A percentile compares a stretch with the other conserved stretches of the same genome.
These are phyloP conservation scores for Sinotaia quadrata DNA, from an alignment of 2,888 invertebrate species.

Conservation along the genomic window DNA sequence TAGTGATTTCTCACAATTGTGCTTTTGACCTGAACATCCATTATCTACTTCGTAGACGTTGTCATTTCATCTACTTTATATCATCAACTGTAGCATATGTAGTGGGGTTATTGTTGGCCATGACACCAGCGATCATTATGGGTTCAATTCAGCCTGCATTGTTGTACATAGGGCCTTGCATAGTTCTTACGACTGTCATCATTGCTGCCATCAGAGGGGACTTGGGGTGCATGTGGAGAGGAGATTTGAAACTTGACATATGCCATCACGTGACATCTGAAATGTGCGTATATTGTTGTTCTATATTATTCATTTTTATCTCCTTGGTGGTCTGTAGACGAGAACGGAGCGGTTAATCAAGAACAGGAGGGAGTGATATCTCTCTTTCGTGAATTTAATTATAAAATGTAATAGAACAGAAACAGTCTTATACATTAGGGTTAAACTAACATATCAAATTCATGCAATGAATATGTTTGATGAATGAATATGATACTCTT, in stretches of 20 bases:
- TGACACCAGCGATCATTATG: conserved; percentile 74
- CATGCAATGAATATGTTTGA: too few relatives aligned
- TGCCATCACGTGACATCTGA: too few relatives aligned
- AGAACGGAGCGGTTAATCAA: too few relatives aligned
- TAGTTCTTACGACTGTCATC: conserved; percentile 70
- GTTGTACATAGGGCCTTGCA: conserved; percentile 75
- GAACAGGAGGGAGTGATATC: too few relatives aligned
- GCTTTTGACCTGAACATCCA: conserved; percentile 71
- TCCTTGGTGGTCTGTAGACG: too few relatives aligned
- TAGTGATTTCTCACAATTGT: conserved; percentile 75
- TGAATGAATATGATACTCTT: too few relatives aligned
- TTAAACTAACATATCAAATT: too few relatives aligned
- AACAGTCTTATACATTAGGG: too few relatives aligned
- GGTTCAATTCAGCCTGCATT: conserved; percentile 76
- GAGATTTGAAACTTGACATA: conserved; percentile 33
- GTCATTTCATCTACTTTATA: conserved; percentile 67
- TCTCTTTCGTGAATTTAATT: too few relatives aligned
- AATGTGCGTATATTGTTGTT: too few relatives aligned
- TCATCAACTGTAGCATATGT: conserved; percentile 74
- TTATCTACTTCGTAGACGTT: neutral
- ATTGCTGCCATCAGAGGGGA: conserved; percentile 70
- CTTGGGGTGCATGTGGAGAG: conserved; percentile 54
- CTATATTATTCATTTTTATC: too few relatives aligned
- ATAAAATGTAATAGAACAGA: too few relatives aligned
- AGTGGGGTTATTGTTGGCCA: conserved; percentile 74